Percentiles rank a stretch among this genome's conserved stretches.
Conservation (phyloP, 2,888 invertebrate species). For the Drosophila eohydei region DNA sequence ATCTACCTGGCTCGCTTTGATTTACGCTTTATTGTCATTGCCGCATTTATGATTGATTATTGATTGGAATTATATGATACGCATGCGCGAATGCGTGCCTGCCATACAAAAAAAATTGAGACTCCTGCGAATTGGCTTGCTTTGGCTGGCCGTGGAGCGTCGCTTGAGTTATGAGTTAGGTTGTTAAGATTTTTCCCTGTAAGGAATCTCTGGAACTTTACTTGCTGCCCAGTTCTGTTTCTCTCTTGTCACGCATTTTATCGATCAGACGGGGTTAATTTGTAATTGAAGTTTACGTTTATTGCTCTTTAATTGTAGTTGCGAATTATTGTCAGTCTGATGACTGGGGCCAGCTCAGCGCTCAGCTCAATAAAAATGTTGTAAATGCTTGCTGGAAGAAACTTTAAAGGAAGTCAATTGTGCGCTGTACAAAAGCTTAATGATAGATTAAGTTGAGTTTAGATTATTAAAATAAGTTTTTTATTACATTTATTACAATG, state of each 20-base stretch:
- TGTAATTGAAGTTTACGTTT: conserved; percentile 70
- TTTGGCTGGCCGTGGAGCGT: not conserved
- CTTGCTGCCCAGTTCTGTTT: not conserved
- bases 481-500: conserved; percentile 1
- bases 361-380: conserved; percentile 18
- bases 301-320: conserved; percentile 65
- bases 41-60: conserved; percentile 79
- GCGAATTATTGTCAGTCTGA: conserved; percentile 27
- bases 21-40: conserved; percentile 80
- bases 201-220: conserved; percentile 24
- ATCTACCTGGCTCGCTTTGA: conserved; percentile 57
- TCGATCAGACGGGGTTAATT: conserved; percentile 52
- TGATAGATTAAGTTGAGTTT: conserved; percentile 7
- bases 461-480: not conserved
- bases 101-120: conserved; percentile 41
- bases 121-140: conserved; percentile 7
- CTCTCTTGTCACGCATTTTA: conserved; percentile 54
- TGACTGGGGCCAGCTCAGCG: conserved; percentile 14
- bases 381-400: conserved; percentile 14
- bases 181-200: conserved; percentile 30
- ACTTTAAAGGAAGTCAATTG: conserved; percentile 27
- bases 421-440: not conserved
- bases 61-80: conserved; percentile 78
- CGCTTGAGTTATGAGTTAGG: conserved; percentile 19
- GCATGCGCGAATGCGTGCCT: conserved; percentile 79